A percentile compares a stretch with the other conserved stretches of the same genome.
Evolutionary conservation across 2,797 vertebrate genomes (phyloP).

Genomic region (Diceros bicornis): DNA sequence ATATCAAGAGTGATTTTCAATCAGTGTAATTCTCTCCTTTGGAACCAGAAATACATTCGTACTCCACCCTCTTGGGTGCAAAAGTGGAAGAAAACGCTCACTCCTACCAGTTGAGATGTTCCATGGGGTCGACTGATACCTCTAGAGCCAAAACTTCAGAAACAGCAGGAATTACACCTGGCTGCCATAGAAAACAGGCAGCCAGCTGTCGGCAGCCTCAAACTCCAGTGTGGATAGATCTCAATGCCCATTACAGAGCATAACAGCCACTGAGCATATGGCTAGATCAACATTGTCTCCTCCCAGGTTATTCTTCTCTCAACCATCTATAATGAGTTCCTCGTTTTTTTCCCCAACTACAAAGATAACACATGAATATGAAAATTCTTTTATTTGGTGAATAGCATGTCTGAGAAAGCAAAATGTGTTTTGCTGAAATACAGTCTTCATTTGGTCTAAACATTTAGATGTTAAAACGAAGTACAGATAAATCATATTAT

Average conservation of each 20-base stretch:
- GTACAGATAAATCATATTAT: neutral
- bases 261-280: neutral
- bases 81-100: neutral
- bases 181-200: neutral
- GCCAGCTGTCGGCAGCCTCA: neutral
- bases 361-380: neutral
- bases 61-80: neutral
- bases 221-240: neutral
- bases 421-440: neutral
- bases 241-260: neutral
- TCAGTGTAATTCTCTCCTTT: neutral
- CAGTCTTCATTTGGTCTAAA: neutral
- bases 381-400: neutral
- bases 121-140: neutral
- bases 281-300: neutral
- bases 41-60: neutral
- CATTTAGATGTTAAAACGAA: neutral
- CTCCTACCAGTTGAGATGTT: neutral
- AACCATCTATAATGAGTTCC: neutral
- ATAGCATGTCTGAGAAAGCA: neutral
- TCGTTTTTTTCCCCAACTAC: neutral
- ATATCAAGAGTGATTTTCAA: constrained; percentile 29
- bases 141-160: neutral
- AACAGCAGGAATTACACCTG: neutral
- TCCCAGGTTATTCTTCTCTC: neutral